These are phyloP conservation scores for Gymnoscopelus microlampas DNA, from an alignment of 2,797 vertebrate genomes.

Conservation along the genomic window DNA sequence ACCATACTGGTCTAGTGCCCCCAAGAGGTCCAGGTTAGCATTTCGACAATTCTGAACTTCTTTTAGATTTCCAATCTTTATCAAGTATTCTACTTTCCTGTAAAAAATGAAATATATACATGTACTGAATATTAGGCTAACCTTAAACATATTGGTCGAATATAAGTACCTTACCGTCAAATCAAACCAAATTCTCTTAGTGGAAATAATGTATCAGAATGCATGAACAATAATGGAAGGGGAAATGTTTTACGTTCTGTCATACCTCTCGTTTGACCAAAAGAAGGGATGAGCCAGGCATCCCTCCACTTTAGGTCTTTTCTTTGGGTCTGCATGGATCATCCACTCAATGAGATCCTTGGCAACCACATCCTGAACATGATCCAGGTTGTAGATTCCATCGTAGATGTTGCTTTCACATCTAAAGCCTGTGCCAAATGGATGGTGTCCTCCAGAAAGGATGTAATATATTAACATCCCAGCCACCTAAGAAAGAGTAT, in stretches of 20 bases:
- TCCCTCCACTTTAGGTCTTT: slow-evolving; percentile 30
- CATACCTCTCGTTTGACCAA: slow-evolving; percentile 21
- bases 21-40: too few species aligned
- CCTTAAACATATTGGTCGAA: too few species aligned
- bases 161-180: too few species aligned
- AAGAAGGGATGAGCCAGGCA: neutral
- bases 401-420: slow-evolving; percentile 19
- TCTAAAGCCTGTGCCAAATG: slow-evolving; percentile 27
- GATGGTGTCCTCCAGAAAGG: slow-evolving; percentile 55
- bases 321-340: too few species aligned
- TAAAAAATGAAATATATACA: too few species aligned
- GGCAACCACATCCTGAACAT: slow-evolving; percentile 42
- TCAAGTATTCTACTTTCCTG: too few species aligned
- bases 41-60: too few species aligned
- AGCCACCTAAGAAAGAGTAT: slow-evolving; percentile 37
- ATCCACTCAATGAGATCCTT: slow-evolving; percentile 42
- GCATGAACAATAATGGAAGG: neutral
- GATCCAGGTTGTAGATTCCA: slow-evolving; percentile 41
- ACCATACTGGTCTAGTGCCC: too few species aligned
- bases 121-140: neutral
- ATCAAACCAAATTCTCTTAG: slow-evolving; percentile 28
- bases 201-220: neutral
- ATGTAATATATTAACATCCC: slow-evolving; percentile 62
- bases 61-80: too few species aligned
- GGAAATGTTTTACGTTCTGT: slow-evolving; percentile 9